Base-by-base conservation (phyloP, 2,888 invertebrate species). In the Steromphala cineraria region DNA sequence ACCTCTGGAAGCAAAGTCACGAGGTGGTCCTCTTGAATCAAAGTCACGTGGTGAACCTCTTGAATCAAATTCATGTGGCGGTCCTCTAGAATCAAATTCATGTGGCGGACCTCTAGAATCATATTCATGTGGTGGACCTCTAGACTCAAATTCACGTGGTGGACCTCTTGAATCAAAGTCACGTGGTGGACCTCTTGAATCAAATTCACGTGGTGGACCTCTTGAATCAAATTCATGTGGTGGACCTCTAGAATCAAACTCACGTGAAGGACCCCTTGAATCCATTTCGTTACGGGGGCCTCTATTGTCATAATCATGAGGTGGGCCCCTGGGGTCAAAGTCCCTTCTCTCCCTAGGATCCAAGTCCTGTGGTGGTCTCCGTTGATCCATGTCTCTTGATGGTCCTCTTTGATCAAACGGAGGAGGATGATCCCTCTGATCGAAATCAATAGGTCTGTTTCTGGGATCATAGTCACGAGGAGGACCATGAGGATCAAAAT, bases 371-470 rank as follows among this genome's bases (percentile, higher is more conserved):
- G 67, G 78, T 46, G 52, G 52, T 13, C 80, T 56, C 36, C 81
- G 67, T 10, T 78, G 78, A 36, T 83, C 85, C 62, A 81, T 80
- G 40, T 86, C 83, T 82, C 80, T 71, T 52, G 84, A 78, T 28
- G 80, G 81, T 13, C 78, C 74, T 24, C 75, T 24, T 67, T 79
- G 81, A 71, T 78, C 79, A 21, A 81, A 75, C 15, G 75, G 56
- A 8, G 8, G 17, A 5, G 78, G 80, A 53, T 74, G 79, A 76
- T 80, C 82, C 40, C 78, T 67, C 21, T 75, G 40, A 79, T 78
- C 77, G 5, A 75, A 53, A 46, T 21, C 21, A 21, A 36, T 62
- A 17, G 19, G 74, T 40, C 1, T 8, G 36, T 36, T 36, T 74
- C 40, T n/a, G 0, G 40, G 7, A 74, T 46, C 74, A 28, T 21